These are phyloP conservation scores for Bacillus rossius DNA, from an alignment of 1,140 invertebrate genomes.

Conservation along the genomic window DNA sequence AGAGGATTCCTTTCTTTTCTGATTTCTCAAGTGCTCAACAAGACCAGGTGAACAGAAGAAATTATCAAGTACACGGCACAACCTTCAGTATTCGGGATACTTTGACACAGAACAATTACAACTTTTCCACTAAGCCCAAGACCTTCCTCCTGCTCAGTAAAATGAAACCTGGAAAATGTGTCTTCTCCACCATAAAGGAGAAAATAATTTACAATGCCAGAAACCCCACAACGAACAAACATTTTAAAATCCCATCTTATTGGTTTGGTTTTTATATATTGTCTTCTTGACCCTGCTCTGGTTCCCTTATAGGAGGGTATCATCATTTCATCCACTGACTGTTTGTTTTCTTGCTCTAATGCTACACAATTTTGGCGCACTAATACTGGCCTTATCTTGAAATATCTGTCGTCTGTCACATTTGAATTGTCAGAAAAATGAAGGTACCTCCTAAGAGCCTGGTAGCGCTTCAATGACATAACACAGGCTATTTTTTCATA, in stretches of 20 bases:
- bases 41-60: too few species aligned
- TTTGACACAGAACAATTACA: too few species aligned
- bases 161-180: conserved; percentile 2
- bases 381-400: conserved; percentile 32
- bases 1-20: too few species aligned
- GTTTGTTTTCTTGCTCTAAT: conserved; percentile 29
- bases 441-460: conserved; percentile 26
- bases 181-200: conserved; percentile 29
- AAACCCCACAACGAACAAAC: conserved; percentile 33
- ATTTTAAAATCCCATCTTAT: conserved; percentile 39
- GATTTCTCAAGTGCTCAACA: too few species aligned
- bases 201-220: conserved; percentile 40
- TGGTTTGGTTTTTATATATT: conserved; percentile 36
- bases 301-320: conserved; percentile 42
- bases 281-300: conserved; percentile 31
- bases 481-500: conserved; percentile 27
- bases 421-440: conserved; percentile 32
- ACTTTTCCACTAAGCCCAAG: too few species aligned
- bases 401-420: conserved; percentile 27
- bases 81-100: too few species aligned
- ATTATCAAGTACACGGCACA: too few species aligned
- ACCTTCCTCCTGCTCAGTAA: too few species aligned
- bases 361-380: conserved; percentile 30
- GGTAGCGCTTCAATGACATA: conserved; percentile 32
- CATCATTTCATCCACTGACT: conserved; percentile 42